These are phyloP conservation scores for Acrocyrtus sp. DNA, from an alignment of 2,888 invertebrate species.

Conservation along the genomic window DNA sequence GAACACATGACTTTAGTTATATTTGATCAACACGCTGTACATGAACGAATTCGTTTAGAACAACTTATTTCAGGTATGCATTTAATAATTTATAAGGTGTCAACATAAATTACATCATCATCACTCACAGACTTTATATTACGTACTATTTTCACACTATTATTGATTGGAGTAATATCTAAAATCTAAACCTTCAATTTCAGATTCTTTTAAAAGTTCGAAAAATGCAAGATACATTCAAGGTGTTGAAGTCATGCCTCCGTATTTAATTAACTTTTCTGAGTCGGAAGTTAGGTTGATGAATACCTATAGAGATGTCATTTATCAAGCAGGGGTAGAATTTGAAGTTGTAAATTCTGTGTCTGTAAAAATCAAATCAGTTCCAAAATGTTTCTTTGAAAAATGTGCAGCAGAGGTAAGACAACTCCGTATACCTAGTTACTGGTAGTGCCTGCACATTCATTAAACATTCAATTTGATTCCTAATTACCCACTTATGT, in stretches of 20 bases:
- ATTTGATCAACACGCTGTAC: constrained; percentile 90
- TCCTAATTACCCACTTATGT: no score
- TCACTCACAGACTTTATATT: no score
- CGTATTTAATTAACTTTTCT: constrained; percentile 61
- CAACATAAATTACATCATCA: no score
- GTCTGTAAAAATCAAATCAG: constrained; percentile 69
- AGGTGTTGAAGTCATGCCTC: constrained; percentile 29
- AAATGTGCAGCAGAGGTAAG: constrained; percentile 71
- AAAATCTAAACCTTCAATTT: constrained; percentile 8
- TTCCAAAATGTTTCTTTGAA: constrained; percentile 75
- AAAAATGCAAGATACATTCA: constrained; percentile 12
- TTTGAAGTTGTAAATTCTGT: constrained; percentile 68
- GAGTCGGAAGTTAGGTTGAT: constrained; percentile 71
- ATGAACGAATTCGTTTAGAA: constrained; percentile 85
- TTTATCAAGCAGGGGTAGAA: constrained; percentile 72
- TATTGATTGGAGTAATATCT: no score
- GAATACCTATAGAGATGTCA: constrained; percentile 70
- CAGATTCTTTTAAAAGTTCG: constrained; percentile 30
- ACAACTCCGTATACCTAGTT: not conserved
- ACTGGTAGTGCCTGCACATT: not conserved
- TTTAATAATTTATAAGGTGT: constrained; percentile 3
- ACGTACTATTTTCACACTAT: no score
- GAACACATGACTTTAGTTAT: constrained; percentile 71
- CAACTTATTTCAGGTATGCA: constrained; percentile 72
- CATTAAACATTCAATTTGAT: no score